Percentiles rank a stretch among this genome's conserved stretches.
phyloP scores from a whole-genome alignment of 2,797 vertebrate species.

The Ambastaia sidthimunki region DNA sequence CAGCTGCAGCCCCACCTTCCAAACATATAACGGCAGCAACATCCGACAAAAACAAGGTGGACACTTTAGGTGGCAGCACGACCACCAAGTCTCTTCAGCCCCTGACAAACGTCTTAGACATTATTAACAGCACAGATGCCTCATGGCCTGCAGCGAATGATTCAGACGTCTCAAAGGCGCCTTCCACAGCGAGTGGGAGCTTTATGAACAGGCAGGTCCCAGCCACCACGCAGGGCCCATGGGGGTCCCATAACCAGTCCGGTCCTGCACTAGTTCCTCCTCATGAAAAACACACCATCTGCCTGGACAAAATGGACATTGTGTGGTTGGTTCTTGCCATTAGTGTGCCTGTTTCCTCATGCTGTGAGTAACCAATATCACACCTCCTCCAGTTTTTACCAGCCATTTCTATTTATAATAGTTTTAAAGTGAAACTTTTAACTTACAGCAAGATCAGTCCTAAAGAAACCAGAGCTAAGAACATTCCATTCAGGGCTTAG shows the following conservation, averaged over 20 bases:
- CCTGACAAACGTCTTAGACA: constrained; percentile 59
- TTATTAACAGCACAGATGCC: constrained; percentile 6
- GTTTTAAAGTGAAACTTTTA: not conserved
- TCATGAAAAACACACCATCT: constrained; percentile 85
- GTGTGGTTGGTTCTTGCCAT: constrained; percentile 96
- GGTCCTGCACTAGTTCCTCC: constrained; percentile 82
- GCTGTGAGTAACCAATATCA: constrained; percentile 86
- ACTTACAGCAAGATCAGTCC: not conserved
- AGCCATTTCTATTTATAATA: not conserved
- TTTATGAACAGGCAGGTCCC: constrained; percentile 91
- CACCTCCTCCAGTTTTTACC: not conserved
- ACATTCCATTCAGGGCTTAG: constrained; percentile 10
- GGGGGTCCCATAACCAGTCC: constrained; percentile 82
- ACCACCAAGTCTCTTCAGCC: constrained; percentile 11
- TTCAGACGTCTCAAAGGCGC: constrained; percentile 74
- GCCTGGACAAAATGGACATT: constrained; percentile 94
- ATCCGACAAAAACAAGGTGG: constrained; percentile 26
- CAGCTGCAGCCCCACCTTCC: constrained; percentile 56
- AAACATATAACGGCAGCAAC: not conserved
- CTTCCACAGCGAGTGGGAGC: constrained; percentile 84
- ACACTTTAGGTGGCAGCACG: constrained; percentile 8
- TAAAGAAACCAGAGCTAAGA: not conserved
- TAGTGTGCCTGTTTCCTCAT: constrained; percentile 93
- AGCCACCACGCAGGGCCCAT: constrained; percentile 84
- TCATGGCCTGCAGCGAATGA: constrained; percentile 43